Evolutionary conservation across 1,140 invertebrate genomes (phyloP).

Genomic region (Gryon sp.): DNA sequence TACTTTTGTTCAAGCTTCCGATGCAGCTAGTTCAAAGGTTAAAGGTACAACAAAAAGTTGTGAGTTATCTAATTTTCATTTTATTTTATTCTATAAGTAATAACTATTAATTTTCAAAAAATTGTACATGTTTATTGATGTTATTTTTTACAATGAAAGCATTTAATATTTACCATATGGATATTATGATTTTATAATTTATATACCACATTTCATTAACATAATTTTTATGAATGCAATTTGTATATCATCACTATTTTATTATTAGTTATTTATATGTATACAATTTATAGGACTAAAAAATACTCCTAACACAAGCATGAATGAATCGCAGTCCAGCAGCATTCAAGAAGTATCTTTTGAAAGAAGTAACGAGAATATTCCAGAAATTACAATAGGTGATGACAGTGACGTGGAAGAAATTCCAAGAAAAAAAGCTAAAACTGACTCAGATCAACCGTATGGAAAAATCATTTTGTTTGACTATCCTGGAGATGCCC

Average conservation of each 20-base stretch:
- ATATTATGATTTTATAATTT: no score
- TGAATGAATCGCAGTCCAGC: conserved; percentile 25
- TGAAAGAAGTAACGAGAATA: not conserved
- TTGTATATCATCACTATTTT: conserved; percentile 4
- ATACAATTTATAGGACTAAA: conserved; percentile 54
- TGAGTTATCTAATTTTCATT: conserved; percentile 68
- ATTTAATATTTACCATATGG: not conserved
- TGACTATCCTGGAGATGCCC: conserved; percentile 66
- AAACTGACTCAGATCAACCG: conserved; percentile 44
- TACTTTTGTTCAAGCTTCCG: conserved; percentile 88
- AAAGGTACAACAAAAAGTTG: conserved; percentile 81
- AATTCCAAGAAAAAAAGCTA: conserved; percentile 55
- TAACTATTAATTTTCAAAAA: no score
- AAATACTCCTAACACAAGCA: conserved; percentile 34
- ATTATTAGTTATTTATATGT: conserved; percentile 4
- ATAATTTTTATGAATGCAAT: no score
- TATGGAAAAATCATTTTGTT: conserved; percentile 71
- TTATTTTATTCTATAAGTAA: no score
- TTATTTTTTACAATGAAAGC: no score
- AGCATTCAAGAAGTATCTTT: conserved; percentile 39
- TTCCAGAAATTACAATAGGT: not conserved
- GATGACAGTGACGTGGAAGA: conserved; percentile 25
- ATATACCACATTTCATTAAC: no score
- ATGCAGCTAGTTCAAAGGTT: conserved; percentile 86
- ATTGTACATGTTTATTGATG: no score